phyloP scores from a whole-genome alignment of 2,113 vertebrate genomes.

The Callaeas wilsoni region DNA sequence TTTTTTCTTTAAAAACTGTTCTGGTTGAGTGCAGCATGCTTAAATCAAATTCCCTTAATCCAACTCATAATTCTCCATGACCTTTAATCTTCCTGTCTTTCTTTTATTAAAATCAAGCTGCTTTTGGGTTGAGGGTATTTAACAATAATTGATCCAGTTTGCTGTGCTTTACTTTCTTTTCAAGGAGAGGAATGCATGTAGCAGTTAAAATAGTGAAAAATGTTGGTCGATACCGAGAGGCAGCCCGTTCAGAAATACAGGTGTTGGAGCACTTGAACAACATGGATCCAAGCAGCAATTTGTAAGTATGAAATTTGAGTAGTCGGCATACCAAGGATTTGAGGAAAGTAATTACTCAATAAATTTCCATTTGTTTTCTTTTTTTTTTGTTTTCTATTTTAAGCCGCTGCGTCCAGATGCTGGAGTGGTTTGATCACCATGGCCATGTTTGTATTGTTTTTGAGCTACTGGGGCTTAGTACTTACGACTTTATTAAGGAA shows the following conservation, averaged over 20 bases:
- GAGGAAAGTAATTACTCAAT: neutral
- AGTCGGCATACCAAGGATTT: neutral
- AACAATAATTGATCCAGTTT: neutral
- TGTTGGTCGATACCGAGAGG: constrained; percentile 93
- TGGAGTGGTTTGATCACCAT: constrained; percentile 96
- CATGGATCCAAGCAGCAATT: constrained; percentile 80
- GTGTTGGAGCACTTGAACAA: constrained; percentile 89
- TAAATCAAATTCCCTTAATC: neutral
- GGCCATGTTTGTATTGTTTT: constrained; percentile 94
- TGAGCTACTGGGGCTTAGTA: constrained; percentile 94
- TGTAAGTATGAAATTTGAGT: constrained; percentile 65
- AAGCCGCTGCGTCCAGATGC: constrained; percentile 91
- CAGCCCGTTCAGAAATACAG: constrained; percentile 93
- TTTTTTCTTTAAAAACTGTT: neutral
- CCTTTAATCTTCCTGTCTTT: neutral
- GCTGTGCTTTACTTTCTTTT: constrained; percentile 47
- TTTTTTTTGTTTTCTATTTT: neutral
- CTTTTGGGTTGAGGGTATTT: neutral
- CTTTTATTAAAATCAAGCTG: neutral
- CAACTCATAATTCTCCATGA: neutral
- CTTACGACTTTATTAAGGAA: constrained; percentile 95
- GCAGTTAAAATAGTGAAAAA: constrained; percentile 99
- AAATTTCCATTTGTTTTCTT: neutral
- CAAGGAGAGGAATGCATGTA: constrained; percentile 79
- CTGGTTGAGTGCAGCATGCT: neutral